Evolutionary conservation across 2,113 vertebrate species (phyloP).

Genomic region (Phrynocephalus versicolor): DNA sequence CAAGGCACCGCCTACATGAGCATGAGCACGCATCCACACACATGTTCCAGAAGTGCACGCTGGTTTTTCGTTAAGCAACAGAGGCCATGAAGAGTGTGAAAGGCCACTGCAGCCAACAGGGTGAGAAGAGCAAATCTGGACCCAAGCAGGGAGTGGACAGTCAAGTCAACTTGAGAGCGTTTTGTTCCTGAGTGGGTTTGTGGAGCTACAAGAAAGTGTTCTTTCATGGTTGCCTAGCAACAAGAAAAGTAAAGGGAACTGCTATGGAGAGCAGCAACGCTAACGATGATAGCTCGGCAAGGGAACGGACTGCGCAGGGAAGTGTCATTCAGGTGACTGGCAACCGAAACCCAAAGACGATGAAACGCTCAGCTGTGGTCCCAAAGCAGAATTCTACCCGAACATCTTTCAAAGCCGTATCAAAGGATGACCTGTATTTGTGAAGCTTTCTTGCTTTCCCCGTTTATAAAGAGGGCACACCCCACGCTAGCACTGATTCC

Average conservation of each 20-base stretch:
- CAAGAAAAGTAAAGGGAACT: background rate
- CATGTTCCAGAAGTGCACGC: background rate
- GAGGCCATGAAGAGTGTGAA: too few relatives aligned
- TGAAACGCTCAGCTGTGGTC: too few relatives aligned
- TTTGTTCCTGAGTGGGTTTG: background rate
- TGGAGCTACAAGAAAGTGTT: background rate
- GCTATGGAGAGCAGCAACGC: background rate
- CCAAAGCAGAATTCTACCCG: background rate
- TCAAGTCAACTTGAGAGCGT: background rate
- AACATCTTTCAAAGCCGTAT: background rate
- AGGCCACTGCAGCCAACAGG: background rate
- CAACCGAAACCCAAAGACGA: background rate
- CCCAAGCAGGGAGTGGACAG: background rate
- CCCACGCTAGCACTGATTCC: background rate
- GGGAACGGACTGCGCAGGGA: background rate
- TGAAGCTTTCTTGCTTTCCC: too few relatives aligned
- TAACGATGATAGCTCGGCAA: background rate
- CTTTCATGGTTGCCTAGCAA: constrained; percentile 49
- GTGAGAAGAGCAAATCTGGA: background rate
- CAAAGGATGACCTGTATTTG: background rate
- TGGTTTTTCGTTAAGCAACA: background rate
- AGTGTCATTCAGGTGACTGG: accelerated
- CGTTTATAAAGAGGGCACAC: background rate
- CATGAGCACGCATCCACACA: background rate
- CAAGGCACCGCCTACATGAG: too few relatives aligned